Conservation (phyloP, 92 coral and sea anemone genomes). For the Galaxea fascicularis region DNA sequence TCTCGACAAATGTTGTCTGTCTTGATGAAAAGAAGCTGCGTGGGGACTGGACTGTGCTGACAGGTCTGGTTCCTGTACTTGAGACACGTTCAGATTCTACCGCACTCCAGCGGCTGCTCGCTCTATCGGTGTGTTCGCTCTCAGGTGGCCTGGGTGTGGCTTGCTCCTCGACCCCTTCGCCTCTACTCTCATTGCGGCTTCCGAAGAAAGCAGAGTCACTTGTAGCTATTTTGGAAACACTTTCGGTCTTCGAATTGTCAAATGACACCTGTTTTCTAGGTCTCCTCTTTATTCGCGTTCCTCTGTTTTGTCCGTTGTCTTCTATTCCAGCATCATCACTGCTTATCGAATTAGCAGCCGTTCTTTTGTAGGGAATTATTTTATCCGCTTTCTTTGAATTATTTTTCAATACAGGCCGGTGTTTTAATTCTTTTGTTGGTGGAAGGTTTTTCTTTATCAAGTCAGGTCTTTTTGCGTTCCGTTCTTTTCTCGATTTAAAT, state of each 20-base stretch:
- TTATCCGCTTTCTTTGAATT: not conserved
- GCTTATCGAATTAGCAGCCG: not conserved
- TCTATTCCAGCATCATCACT: slow-evolving; percentile 15
- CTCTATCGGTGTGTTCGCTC: slow-evolving; percentile 58
- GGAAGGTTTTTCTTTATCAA: not conserved
- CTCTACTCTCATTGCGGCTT: slow-evolving; percentile 36
- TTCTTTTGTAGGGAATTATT: not conserved
- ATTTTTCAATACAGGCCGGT: not conserved
- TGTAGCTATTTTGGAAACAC: not conserved
- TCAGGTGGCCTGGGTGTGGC: slow-evolving; percentile 56
- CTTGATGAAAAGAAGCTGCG: slow-evolving; percentile 39
- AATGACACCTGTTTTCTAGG: slow-evolving; percentile 47
- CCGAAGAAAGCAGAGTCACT: slow-evolving; percentile 65
- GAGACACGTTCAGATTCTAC: slow-evolving; percentile 31
- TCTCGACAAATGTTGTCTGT: slow-evolving; percentile 36
- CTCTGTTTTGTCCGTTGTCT: not conserved
- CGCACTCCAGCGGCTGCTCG: slow-evolving; percentile 64
- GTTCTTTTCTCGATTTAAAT: slow-evolving; percentile 39
- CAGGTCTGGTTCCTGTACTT: slow-evolving; percentile 27
- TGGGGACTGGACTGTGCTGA: slow-evolving; percentile 41
- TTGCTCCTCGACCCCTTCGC: slow-evolving; percentile 24
- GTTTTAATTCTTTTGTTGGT: not conserved
- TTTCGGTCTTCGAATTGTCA: slow-evolving; percentile 12
- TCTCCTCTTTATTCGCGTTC: slow-evolving; percentile 6
- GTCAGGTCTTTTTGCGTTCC: slow-evolving; percentile 28